These are phyloP conservation scores for Tetramorium alpestre DNA, from an alignment of 1,140 invertebrate genomes.

Conservation along the genomic window DNA sequence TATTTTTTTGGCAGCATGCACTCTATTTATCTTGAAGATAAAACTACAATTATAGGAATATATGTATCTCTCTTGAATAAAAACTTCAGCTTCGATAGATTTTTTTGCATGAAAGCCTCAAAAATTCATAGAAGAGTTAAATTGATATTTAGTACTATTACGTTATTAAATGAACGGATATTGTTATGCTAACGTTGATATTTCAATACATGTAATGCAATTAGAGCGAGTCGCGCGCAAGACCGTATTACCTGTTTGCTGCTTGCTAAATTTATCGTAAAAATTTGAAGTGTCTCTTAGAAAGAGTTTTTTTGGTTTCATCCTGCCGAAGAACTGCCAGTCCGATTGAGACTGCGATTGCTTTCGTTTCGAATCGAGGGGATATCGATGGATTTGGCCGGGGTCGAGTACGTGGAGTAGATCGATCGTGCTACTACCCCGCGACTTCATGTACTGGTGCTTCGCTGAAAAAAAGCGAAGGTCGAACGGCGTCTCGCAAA, in stretches of 20 bases:
- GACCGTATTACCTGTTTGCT: not conserved
- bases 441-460: not conserved
- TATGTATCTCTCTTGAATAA: not conserved
- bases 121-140: not conserved
- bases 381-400: constrained; percentile 65
- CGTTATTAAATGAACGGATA: not conserved
- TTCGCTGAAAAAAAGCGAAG: not conserved
- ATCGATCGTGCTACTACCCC: constrained; percentile 55
- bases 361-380: constrained; percentile 42
- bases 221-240: not conserved
- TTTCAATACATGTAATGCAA: not conserved
- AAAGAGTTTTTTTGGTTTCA: not conserved
- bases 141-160: not conserved
- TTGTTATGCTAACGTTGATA: not conserved
- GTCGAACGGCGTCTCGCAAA: not conserved
- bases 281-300: constrained; percentile 26
- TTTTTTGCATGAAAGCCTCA: not conserved
- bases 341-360: constrained; percentile 21
- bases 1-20: not conserved
- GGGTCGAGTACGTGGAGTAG: constrained; percentile 16
- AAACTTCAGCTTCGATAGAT: not conserved
- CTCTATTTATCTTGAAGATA: not conserved
- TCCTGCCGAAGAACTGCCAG: not conserved
- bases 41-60: not conserved
- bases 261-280: not conserved